Base-by-base conservation (phyloP, 2,797 vertebrate genomes). In the Myotis findleyi region DNA sequence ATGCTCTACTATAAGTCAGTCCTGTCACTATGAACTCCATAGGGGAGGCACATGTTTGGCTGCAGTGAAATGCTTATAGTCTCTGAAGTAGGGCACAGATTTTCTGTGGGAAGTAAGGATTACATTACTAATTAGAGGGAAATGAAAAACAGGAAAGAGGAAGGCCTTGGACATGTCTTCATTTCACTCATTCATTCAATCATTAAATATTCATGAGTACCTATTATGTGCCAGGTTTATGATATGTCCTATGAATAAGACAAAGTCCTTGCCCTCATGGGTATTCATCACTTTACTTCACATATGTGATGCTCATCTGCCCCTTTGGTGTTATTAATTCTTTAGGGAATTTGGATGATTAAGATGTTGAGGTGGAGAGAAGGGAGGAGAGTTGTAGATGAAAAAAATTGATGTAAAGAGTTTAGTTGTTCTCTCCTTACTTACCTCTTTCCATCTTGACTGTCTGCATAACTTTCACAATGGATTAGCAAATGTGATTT, bases 311-410 rank as follows among this genome's bases (percentile, higher is more conserved):
- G 17, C 10, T 86, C 73, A 27, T 73, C 2, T 89, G 21, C 12
- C 69, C 38, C 55, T 81, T 1, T 66, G 55, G 23, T 68, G 30
- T 55, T 91, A 14, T 95, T 77, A 72, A 4, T 85, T 69, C 2
- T 77, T 96, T 80, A 2, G 9, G 55, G 71, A 86, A 84, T 69
- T 59, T 84, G 41, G 38, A 85, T 73, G 33, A 82, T 64, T 88
- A 89, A 84, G 12, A 89, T 94, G 53, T 88, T 89, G 89, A 95
- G 12, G 38, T 92, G 11, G 12, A 80, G 23, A 55, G 33, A 89
- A 47, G 12, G 2, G 23, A 69, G 18, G n/a, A 44, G 21, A 81
- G 11, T 47, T 89, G 62, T 57, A 72, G 30, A 18, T 69, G 27
- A 90, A 41, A 69, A 91, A 81, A 93, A 73, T 21, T 87, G 2